Conservation (phyloP, 1,140 invertebrate genomes). For the Heliconius nattereri region DNA sequence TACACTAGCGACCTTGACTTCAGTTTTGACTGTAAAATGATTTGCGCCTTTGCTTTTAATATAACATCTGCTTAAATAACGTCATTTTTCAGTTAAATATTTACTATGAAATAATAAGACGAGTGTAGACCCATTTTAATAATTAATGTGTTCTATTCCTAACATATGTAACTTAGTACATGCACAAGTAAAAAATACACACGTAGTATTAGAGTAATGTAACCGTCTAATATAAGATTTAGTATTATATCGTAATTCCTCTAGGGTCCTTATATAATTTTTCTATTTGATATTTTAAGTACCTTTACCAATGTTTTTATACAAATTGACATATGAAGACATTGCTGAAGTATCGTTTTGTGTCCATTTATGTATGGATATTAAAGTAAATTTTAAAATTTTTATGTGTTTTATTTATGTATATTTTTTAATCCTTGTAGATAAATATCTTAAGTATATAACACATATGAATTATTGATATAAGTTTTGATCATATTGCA, state of each 20-base stretch:
- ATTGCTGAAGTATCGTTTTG: conserved; percentile 68
- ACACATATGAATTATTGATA: too few species aligned
- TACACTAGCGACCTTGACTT: not conserved
- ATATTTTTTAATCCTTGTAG: not conserved
- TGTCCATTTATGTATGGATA: conserved; percentile 78
- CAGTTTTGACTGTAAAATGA: not conserved
- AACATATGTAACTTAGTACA: conserved; percentile 42
- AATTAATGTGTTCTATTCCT: conserved; percentile 32
- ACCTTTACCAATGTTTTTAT: conserved; percentile 74
- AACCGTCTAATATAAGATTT: conserved; percentile 66
- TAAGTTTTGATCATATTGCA: too few species aligned
- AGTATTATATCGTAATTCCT: conserved; percentile 70
- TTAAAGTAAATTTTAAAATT: conserved; percentile 69
- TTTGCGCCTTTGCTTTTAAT: not conserved
- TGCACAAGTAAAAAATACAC: conserved; percentile 55
- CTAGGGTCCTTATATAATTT: conserved; percentile 72
- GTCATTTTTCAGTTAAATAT: conserved; percentile 3
- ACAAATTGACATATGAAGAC: conserved; percentile 60
- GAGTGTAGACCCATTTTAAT: conserved; percentile 36
- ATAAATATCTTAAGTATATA: not conserved
- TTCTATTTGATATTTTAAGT: conserved; percentile 74
- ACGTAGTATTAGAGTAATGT: conserved; percentile 64
- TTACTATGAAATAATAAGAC: not conserved
- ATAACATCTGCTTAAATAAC: not conserved
- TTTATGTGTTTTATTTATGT: conserved; percentile 47